phyloP scores from a whole-genome alignment of 2,888 invertebrate species.

The Dusona sp. region DNA sequence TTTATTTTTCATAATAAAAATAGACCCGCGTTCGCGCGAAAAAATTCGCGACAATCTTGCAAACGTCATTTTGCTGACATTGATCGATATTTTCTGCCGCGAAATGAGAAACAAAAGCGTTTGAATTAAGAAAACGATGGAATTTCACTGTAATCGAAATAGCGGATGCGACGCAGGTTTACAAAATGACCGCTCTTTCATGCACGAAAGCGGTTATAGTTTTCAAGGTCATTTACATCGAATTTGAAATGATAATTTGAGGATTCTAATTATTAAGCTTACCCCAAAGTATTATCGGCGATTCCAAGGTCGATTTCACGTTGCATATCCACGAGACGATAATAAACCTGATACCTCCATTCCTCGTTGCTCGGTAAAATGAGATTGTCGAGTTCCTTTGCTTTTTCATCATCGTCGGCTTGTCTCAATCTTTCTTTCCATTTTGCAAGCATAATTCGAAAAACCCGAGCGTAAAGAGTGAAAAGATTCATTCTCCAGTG shows the following conservation, averaged over 20 bases:
- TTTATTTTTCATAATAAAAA: no score
- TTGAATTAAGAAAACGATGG: not conserved
- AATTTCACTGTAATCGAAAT: not conserved
- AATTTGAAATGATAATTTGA: not conserved
- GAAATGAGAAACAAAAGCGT: slow-evolving; percentile 8
- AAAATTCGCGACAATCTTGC: slow-evolving; percentile 6
- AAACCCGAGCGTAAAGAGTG: slow-evolving; percentile 88
- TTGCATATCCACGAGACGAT: slow-evolving; percentile 88
- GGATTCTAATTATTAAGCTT: slow-evolving; percentile 9
- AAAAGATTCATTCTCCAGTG: slow-evolving; percentile 87
- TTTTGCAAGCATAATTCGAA: slow-evolving; percentile 87
- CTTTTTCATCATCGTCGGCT: slow-evolving; percentile 71
- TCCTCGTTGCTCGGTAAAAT: slow-evolving; percentile 89
- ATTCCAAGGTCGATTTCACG: slow-evolving; percentile 84
- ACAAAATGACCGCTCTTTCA: not conserved
- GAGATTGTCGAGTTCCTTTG: slow-evolving; percentile 86
- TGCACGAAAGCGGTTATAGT: not conserved
- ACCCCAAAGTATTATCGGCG: slow-evolving; percentile 47
- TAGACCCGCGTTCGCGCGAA: slow-evolving; percentile 15
- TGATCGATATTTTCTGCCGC: slow-evolving; percentile 3
- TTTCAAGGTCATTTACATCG: not conserved
- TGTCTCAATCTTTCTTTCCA: slow-evolving; percentile 78
- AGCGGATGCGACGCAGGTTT: not conserved
- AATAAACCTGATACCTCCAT: slow-evolving; percentile 89
- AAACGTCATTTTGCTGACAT: slow-evolving; percentile 19